A percentile compares a stretch with the other conserved stretches of the same genome.
phyloP scores from a whole-genome alignment of 2,888 invertebrate genomes.

The Lysandra coridon region DNA sequence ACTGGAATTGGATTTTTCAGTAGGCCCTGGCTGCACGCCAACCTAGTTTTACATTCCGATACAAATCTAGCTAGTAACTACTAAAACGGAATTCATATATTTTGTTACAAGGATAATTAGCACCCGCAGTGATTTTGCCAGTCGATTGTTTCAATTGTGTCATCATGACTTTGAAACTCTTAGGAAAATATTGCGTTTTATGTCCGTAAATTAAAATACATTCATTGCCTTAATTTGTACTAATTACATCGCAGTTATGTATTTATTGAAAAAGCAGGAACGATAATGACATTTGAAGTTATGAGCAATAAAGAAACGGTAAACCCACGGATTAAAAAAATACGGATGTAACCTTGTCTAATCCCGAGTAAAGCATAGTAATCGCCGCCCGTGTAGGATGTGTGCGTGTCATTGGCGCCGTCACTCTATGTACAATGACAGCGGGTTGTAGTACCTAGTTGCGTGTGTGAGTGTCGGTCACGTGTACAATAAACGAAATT shows the following conservation, averaged over 20 bases:
- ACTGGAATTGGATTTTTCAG: slow-evolving; percentile 12
- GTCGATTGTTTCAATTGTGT: background rate
- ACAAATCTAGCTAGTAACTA: slow-evolving; percentile 6
- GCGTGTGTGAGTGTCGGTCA: too few species aligned
- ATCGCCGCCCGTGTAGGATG: too few species aligned
- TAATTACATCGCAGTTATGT: background rate
- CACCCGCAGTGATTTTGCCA: background rate
- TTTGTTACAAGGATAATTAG: slow-evolving; percentile 19
- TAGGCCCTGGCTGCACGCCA: slow-evolving; percentile 12
- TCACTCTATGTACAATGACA: too few species aligned
- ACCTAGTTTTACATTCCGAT: slow-evolving; percentile 16
- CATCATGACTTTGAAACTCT: background rate
- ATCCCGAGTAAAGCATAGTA: too few species aligned
- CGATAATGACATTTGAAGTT: background rate
- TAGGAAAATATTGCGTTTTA: background rate
- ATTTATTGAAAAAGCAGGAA: background rate
- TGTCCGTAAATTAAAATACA: background rate
- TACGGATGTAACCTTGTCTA: too few species aligned
- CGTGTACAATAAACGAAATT: too few species aligned
- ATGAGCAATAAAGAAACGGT: background rate
- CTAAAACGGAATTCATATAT: slow-evolving; percentile 1
- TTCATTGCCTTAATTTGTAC: too few species aligned
- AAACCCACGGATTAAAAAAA: too few species aligned
- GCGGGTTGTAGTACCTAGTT: too few species aligned
- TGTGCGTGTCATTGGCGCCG: too few species aligned